Evolutionary conservation across 2,888 invertebrate genomes (phyloP), one percentile per base, ranked within the genome.

Genomic region (Hirtodrosophila duncani): DNA sequence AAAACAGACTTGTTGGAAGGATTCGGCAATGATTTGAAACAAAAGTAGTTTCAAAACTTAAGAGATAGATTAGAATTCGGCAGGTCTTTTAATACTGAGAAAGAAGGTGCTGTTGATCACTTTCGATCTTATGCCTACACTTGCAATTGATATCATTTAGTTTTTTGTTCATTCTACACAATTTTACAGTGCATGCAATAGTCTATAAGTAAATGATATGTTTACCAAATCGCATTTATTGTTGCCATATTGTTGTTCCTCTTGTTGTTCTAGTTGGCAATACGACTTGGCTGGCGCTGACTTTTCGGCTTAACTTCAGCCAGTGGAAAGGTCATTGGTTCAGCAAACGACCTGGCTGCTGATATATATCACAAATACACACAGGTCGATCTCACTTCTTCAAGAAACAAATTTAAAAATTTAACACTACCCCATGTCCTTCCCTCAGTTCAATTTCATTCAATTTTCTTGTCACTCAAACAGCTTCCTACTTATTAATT

Each of bases 241-340:
- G 9, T 8, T 7, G 1, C 6, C 10, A 3, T 8, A 13, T 17
- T 27, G 29, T 52, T 53, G 36, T 53, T 53, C 34, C 43, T 53
- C 29, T 3, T 29, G 18, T 21, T 41, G 33, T 38, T 36, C 56
- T 44, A 42, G 37, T 39, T 43, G 51, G 30, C 38, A 37, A 42
- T 31, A 11, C 29, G 36, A 55, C 51, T 59, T 44, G 50, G 56
- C 39, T 57, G 39, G 52, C n/a, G n/a, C 46, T 60, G 56, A 52
- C 38, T 49, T 43, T 30, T 16, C 49, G 52, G 57, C 49, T 61
- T 45, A 52, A 45, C 53, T 49, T 39, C 50, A 52, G 49, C 43
- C 51, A 67, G 64, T 67, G 56, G 58, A 71, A 71, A 66, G 79
- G 75, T 78, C 75, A 78, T 78, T 74, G 71, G 63, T 74, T 55